Base-by-base conservation (phyloP, 1,140 invertebrate species). In the Nylanderia fulva region DNA sequence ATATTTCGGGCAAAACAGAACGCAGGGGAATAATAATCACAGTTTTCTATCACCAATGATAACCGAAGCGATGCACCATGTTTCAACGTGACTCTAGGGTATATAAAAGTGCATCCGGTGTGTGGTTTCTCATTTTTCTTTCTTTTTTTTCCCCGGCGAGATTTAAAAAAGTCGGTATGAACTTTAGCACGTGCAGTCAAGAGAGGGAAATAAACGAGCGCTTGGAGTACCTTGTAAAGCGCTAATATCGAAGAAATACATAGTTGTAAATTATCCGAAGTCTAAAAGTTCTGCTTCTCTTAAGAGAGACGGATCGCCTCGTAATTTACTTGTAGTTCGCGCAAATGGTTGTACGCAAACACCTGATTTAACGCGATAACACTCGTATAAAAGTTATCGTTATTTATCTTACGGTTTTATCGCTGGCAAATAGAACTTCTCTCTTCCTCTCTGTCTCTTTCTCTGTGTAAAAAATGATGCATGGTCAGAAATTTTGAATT, bases 261-360 rank as follows among this genome's bases (percentile, higher is more conserved):
- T 74, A 56, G 71, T 76, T 63, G 45, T 76, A 76, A 74, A 74
- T 74, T 74, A 74, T 58, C 56, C 71, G 71, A 13, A 18, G 52
- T 33, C 1, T 33, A 4, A 58, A 56, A 36, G 71, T 76, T 76
- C 63, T 15, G 61, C 56, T 29, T 63, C 15, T 15, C n/a, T n/a
- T 42, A 39, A 29, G 6, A 24, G 11, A 24, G 48, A 7, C 36
- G 29, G n/a, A 61, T 61, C 18, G 29, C 29, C n/a, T 63, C 27
- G 15, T 63, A n/a, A 27, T 7, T 76, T 21, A 15, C 36, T 58
- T 6, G 39, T 76, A 27, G 13, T 58, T 15, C 21, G 15, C 21
- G 15, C 1, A 63, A 63, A 21, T 11, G 18, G 15, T 18, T 48
- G 13, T 18, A 5, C 45, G 6, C 15, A 15, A 48, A 48, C 15